Base-by-base conservation (phyloP, 92 coral and sea anemone genomes). In the Porites divaricata region DNA sequence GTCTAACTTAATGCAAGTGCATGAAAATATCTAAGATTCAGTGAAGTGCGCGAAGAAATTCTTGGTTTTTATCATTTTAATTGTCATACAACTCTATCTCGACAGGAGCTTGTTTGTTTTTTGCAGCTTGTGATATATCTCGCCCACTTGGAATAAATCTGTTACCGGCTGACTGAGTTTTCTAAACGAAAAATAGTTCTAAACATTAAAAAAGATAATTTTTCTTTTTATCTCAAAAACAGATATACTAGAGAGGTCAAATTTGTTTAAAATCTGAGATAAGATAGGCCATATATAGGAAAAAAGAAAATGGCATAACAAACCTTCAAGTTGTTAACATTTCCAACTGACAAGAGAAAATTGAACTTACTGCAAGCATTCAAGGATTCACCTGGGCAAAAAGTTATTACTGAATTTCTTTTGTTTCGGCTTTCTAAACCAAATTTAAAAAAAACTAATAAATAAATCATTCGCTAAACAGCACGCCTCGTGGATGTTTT, bases 161-260 rank as follows among this genome's bases (percentile, higher is more conserved):
- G n/a, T 68, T 9, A 22, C 12, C 74, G 16, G 24, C 24, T 52
- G 64, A 25, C 24, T 2, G 25, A 67, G 66, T 67, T 25, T 11
- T 12, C 3, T 12, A 14, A 1, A 48, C 5, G 19, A 8, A 14
- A 41, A 64, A 78, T 15, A 45, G 49, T 64, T 21, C 17, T 14
- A 64, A 25, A 48, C 48, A 35, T 21, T 20, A 14, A 16, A 15
- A 0, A 48, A 23, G 22, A 12, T 20, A 21, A 2, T 64, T 63
- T 63, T 22, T 22, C 48, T 63, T 78, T 77, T 45, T 19, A 6
- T 48, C 9, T 48, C 49, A 65, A 63, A 63, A 63, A 63, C 82
- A 78, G 82, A 64, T 9, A 41, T 22, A 63, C 48, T 63, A 78
- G 82, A 64, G 19, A 63, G 15, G 58, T 77, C 49, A 19, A 48